A percentile compares a stretch with the other conserved stretches of the same genome.
phyloP scores from a whole-genome alignment of 2,113 vertebrate species.

The Nycticebus coucang region DNA sequence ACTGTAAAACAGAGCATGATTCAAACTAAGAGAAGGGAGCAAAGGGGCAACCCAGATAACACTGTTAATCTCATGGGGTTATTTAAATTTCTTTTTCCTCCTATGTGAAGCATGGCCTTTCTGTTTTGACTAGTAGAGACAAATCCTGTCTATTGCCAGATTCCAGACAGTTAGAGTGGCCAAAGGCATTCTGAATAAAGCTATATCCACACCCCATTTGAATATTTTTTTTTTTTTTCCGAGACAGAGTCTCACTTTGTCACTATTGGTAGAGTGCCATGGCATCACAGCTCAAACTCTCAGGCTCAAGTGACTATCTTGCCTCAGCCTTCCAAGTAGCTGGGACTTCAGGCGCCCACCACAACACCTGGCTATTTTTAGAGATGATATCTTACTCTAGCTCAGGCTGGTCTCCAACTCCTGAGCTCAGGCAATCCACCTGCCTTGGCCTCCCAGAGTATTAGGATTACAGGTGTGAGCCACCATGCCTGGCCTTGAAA shows the following conservation, averaged over 20 bases:
- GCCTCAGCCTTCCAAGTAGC: too few relatives aligned
- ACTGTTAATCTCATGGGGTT: not conserved
- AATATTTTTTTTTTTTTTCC: not conserved
- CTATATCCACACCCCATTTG: not conserved
- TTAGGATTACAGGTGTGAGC: too few relatives aligned
- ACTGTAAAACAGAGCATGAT: not conserved
- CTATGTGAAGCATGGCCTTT: not conserved
- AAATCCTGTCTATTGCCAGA: not conserved
- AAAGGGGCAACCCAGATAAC: not conserved
- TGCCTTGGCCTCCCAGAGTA: too few relatives aligned
- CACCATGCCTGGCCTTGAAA: not conserved
- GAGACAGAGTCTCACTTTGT: too few relatives aligned
- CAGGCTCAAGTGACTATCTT: too few relatives aligned
- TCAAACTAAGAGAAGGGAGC: not conserved
- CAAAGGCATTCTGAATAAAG: constrained; percentile 21
- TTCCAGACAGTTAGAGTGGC: not conserved
- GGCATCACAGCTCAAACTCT: too few relatives aligned
- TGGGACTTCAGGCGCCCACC: too few relatives aligned
- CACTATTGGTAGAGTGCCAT: too few relatives aligned
- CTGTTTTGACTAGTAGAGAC: not conserved
- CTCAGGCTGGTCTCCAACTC: too few relatives aligned
- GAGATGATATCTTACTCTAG: too few relatives aligned
- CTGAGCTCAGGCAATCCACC: too few relatives aligned
- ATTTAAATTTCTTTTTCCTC: not conserved
- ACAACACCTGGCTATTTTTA: too few relatives aligned